These are phyloP conservation scores for Caranx melampygus DNA, from an alignment of 2,113 vertebrate species.

Conservation along the genomic window DNA sequence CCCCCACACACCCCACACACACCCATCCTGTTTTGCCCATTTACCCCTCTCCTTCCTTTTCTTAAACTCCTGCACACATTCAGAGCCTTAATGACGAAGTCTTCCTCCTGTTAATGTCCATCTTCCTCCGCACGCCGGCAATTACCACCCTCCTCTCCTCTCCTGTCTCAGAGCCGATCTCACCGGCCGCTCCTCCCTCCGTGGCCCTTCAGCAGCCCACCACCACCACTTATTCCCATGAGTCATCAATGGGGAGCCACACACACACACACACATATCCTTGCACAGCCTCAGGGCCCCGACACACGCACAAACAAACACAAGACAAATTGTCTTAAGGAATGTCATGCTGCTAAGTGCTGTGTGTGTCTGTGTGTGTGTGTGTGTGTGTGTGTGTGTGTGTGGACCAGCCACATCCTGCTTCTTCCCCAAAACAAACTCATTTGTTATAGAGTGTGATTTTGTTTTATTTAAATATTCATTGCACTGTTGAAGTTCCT, in stretches of 20 bases:
- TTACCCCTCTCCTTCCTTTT: conserved; percentile 4
- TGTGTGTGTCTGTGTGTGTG: neutral
- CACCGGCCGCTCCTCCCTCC: conserved; percentile 28
- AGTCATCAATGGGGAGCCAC: conserved; percentile 42
- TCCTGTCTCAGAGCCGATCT: conserved; percentile 42
- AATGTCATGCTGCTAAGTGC: conserved; percentile 48
- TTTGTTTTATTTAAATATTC: conserved; percentile 23
- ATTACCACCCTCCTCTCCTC: conserved; percentile 52
- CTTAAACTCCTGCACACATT: conserved; percentile 34
- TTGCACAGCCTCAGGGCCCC: neutral
- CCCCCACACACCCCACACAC: too few species aligned
- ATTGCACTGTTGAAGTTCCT: neutral
- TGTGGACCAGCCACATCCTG: neutral
- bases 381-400: neutral
- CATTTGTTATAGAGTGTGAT: conserved; percentile 10
- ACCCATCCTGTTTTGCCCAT: neutral
- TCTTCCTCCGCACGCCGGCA: conserved; percentile 55
- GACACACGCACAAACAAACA: conserved; percentile 12
- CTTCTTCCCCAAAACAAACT: neutral
- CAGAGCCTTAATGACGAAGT: conserved; percentile 52
- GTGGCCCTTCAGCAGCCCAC: conserved; percentile 40
- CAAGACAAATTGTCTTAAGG: conserved; percentile 18
- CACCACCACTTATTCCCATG: conserved; percentile 47
- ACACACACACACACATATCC: conserved; percentile 18
- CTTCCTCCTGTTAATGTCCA: conserved; percentile 73